Evolutionary conservation across 2,888 invertebrate genomes (phyloP).

Genomic region (Hofmannophila pseudospretella): DNA sequence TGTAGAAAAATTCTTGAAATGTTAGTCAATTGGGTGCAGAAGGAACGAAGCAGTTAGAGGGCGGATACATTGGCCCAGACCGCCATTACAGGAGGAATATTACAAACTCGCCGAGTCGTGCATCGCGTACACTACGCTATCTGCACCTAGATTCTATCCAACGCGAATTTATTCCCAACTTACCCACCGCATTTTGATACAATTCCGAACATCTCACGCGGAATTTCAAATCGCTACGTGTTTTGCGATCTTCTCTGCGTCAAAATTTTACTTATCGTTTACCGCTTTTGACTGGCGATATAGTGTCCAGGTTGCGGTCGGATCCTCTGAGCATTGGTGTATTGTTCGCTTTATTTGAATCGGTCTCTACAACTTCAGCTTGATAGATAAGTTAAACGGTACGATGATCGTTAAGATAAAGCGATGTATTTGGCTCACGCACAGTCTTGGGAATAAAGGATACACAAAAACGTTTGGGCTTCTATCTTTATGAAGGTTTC

Average conservation of each 20-base stretch:
- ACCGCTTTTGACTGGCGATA: no score
- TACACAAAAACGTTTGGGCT: constrained; percentile 1
- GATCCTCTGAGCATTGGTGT: no score
- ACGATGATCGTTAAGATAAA: constrained; percentile 1
- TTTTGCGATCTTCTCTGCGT: constrained; percentile 1
- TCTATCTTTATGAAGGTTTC: constrained; percentile 3
- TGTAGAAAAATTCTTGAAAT: no score
- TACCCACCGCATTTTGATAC: constrained; percentile 24
- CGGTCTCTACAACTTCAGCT: no score
- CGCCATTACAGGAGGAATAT: constrained; percentile 16
- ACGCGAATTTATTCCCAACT: constrained; percentile 20
- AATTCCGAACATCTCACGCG: constrained; percentile 19
- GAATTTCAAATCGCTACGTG: constrained; percentile 14
- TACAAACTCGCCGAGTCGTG: constrained; percentile 21
- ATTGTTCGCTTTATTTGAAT: no score
- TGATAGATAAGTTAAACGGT: no score
- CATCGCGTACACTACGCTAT: constrained; percentile 16
- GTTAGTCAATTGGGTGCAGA: not conserved
- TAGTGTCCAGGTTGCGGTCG: no score
- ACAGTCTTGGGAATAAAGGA: not conserved
- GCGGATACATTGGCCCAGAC: constrained; percentile 12
- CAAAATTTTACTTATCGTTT: not conserved
- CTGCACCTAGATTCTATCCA: constrained; percentile 19
- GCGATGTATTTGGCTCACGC: not conserved
- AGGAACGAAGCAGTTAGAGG: constrained; percentile 7